Percentiles rank a stretch among this genome's conserved stretches.
Conservation (phyloP, 2,888 invertebrate genomes). For the Lithophane leautieri region DNA sequence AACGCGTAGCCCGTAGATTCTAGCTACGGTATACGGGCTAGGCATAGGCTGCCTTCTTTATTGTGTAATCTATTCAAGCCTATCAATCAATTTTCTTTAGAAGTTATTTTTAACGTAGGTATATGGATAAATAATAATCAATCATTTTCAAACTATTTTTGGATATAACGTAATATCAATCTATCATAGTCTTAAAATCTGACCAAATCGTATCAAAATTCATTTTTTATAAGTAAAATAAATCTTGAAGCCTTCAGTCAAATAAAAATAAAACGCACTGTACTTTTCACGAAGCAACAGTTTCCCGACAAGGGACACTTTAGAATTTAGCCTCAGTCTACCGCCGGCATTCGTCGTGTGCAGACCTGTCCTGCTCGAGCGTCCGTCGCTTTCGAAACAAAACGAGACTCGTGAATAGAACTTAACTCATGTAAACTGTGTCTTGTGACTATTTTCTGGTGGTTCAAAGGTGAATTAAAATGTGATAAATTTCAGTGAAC, state of each 20-base stretch:
- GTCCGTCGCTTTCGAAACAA: not conserved
- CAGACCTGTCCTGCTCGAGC: slow-evolving; percentile 16
- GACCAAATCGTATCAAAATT: not conserved
- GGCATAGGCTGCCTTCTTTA: not conserved
- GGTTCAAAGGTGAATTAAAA: slow-evolving; percentile 9
- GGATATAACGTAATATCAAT: not conserved
- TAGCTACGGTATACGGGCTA: not conserved
- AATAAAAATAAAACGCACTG: not conserved
- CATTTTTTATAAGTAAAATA: not conserved
- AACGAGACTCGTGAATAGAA: slow-evolving; percentile 24
- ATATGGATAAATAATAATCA: slow-evolving; percentile 1
- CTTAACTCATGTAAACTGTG: slow-evolving; percentile 4
- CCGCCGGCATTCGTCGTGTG: slow-evolving; percentile 22
- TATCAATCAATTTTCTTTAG: not conserved
- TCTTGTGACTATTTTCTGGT: slow-evolving; percentile 10
- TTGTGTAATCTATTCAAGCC: not conserved
- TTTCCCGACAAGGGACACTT: slow-evolving; percentile 14
- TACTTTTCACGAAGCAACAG: slow-evolving; percentile 10
- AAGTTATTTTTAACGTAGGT: not conserved
- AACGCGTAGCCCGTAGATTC: slow-evolving; percentile 14
- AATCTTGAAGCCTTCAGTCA: not conserved
- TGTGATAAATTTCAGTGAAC: slow-evolving; percentile 36
- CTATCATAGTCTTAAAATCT: not conserved
- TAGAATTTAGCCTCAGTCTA: slow-evolving; percentile 29
- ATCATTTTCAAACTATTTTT: slow-evolving; percentile 5